These are phyloP conservation scores for Polydesmus complanatus DNA, from an alignment of 2,888 invertebrate species.

Conservation along the genomic window DNA sequence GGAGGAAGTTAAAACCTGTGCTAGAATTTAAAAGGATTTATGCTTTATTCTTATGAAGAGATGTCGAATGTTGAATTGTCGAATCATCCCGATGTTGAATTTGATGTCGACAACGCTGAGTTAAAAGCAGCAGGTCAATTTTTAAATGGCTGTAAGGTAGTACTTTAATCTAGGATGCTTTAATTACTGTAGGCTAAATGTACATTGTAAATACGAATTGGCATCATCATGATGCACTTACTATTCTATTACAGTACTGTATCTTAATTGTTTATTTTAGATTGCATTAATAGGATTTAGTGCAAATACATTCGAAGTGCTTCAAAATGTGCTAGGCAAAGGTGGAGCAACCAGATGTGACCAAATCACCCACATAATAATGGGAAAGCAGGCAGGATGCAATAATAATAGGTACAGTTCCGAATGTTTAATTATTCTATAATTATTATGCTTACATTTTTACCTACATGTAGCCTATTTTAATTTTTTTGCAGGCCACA, in stretches of 20 bases:
- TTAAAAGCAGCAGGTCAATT: conserved; percentile 38
- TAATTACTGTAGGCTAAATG: too few species aligned
- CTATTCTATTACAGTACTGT: conserved; percentile 20
- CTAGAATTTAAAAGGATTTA: too few species aligned
- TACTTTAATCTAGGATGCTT: too few species aligned
- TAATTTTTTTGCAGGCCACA: conserved; percentile 38
- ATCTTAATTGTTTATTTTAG: conserved; percentile 29
- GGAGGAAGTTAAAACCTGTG: too few species aligned
- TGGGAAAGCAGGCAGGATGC: conserved; percentile 41
- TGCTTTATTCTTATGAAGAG: neutral
- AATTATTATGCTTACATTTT: too few species aligned
- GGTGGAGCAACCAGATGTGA: conserved; percentile 73
- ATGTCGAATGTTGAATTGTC: neutral
- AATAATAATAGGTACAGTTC: conserved; percentile 25
- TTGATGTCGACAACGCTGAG: neutral
- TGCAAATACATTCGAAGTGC: conserved; percentile 18
- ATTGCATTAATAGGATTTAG: conserved; percentile 54
- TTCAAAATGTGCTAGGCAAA: conserved; percentile 45
- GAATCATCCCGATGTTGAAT: neutral
- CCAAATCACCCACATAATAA: conserved; percentile 64
- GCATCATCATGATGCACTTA: too few species aligned
- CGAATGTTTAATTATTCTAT: too few species aligned
- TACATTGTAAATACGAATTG: too few species aligned
- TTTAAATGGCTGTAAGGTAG: conserved; percentile 74
- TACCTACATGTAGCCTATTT: too few species aligned